Percentiles rank a stretch among this genome's conserved stretches.
phyloP scores from a whole-genome alignment of 2,797 vertebrate species.

The Percopsis omiscomaycus region DNA sequence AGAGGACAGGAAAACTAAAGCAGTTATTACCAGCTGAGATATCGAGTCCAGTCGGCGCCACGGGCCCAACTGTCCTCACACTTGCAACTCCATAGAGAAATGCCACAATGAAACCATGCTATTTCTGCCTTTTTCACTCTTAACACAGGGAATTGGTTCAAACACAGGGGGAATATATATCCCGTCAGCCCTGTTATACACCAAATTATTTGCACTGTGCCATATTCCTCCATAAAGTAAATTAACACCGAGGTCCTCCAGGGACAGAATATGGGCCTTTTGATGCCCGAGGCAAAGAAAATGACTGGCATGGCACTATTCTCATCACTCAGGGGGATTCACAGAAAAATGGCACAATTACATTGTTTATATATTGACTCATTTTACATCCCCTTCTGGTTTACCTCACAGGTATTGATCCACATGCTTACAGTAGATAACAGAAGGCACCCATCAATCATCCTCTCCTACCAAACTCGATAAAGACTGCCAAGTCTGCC shows the following conservation, averaged over 20 bases:
- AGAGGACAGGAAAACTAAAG: constrained; percentile 1
- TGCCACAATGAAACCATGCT: constrained; percentile 33
- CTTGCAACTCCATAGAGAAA: constrained; percentile 20
- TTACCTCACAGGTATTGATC: constrained; percentile 35
- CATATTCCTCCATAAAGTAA: constrained; percentile 57
- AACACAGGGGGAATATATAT: constrained; percentile 52
- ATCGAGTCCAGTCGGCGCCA: constrained; percentile 17
- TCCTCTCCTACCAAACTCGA: constrained; percentile 36
- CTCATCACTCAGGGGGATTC: constrained; percentile 33
- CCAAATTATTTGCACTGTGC: constrained; percentile 54
- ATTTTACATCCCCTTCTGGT: constrained; percentile 18
- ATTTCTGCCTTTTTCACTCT: constrained; percentile 44
- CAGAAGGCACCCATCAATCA: constrained; percentile 29
- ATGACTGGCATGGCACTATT: constrained; percentile 43
- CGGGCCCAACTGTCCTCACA: constrained; percentile 5
- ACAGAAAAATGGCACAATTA: constrained; percentile 8
- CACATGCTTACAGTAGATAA: constrained; percentile 26
- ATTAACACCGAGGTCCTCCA: constrained; percentile 46
- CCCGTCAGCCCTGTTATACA: constrained; percentile 43
- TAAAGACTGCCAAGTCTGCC: constrained; percentile 7
- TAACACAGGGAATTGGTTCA: constrained; percentile 45
- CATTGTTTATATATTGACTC: constrained; percentile 34
- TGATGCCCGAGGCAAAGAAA: constrained; percentile 29
- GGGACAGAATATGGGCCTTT: constrained; percentile 44
- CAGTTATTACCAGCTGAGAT: constrained; percentile 21